phyloP scores from a whole-genome alignment of 1,140 invertebrate species.

The Drosophila ohnishii region DNA sequence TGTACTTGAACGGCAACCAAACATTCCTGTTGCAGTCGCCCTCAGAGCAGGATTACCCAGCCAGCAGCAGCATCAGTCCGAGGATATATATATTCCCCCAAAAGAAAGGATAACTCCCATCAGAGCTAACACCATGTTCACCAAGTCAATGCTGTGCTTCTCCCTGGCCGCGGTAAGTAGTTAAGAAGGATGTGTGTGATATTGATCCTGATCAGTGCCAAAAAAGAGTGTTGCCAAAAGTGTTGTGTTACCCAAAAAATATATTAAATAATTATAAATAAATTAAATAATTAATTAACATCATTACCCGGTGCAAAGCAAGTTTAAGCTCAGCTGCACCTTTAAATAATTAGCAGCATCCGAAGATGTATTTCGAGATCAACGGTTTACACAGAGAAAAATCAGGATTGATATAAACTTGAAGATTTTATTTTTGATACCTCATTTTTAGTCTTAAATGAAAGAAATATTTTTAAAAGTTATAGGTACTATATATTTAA shows the following conservation, averaged over 20 bases:
- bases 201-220: conserved; percentile 29
- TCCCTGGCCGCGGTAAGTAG: conserved; percentile 73
- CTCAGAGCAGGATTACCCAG: too few species aligned
- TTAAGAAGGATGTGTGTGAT: conserved; percentile 18
- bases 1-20: too few species aligned
- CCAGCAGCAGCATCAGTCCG: conserved; percentile 11
- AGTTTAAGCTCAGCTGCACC: conserved; percentile 20
- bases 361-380: conserved; percentile 10
- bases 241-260: conserved; percentile 2
- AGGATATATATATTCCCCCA: conserved; percentile 36
- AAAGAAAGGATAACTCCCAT: conserved; percentile 31
- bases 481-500: too few species aligned
- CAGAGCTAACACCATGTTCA: conserved; percentile 58
- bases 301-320: conserved; percentile 3
- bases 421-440: too few species aligned
- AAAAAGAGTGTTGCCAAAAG: conserved; percentile 14
- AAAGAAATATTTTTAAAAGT: too few species aligned
- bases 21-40: too few species aligned
- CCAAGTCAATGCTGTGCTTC: conserved; percentile 63
- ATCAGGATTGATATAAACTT: not conserved
- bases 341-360: conserved; percentile 24
- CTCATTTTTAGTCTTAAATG: too few species aligned
- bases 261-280: not conserved
- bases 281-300: conserved; percentile 1
- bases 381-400: conserved; percentile 2